phyloP scores from a whole-genome alignment of 2,888 invertebrate species.

The Siphlonurus alternatus region DNA sequence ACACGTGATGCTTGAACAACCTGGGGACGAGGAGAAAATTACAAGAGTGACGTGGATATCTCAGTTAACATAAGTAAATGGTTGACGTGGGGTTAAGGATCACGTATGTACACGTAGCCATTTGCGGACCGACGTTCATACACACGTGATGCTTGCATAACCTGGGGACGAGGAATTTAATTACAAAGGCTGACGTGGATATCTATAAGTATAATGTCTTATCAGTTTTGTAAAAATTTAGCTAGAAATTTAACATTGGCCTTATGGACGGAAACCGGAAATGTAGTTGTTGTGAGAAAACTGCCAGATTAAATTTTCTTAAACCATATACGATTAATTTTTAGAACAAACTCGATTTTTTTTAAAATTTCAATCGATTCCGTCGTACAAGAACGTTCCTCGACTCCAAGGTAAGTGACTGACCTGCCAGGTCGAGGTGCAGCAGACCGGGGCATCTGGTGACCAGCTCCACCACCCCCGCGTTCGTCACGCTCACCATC shows the following conservation, averaged over 20 bases:
- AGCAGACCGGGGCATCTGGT: conserved; percentile 64
- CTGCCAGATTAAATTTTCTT: too few relatives aligned
- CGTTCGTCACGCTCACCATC: conserved; percentile 47
- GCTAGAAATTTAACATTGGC: too few relatives aligned
- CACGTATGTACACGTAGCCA: conserved; percentile 32
- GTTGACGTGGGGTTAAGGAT: too few relatives aligned
- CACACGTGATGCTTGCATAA: conserved; percentile 54
- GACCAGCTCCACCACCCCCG: conserved; percentile 58
- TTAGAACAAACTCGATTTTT: not conserved
- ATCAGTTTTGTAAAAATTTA: not conserved
- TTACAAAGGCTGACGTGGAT: too few relatives aligned
- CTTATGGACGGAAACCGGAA: too few relatives aligned
- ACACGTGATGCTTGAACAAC: conserved; percentile 52
- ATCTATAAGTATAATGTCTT: too few relatives aligned
- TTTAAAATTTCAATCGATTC: not conserved
- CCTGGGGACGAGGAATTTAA: not conserved
- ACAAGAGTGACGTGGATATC: too few relatives aligned
- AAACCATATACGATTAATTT: too few relatives aligned
- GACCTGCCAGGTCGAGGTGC: conserved; percentile 73
- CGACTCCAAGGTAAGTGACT: too few relatives aligned
- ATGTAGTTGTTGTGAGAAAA: too few relatives aligned
- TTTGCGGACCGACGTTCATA: conserved; percentile 30
- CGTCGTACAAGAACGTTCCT: too few relatives aligned
- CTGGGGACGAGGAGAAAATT: not conserved
- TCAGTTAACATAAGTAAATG: too few relatives aligned